A percentile compares a stretch with the other conserved stretches of the same genome.
These are phyloP conservation scores for Phortica magna DNA, from an alignment of 2,888 invertebrate species.

Conservation along the genomic window DNA sequence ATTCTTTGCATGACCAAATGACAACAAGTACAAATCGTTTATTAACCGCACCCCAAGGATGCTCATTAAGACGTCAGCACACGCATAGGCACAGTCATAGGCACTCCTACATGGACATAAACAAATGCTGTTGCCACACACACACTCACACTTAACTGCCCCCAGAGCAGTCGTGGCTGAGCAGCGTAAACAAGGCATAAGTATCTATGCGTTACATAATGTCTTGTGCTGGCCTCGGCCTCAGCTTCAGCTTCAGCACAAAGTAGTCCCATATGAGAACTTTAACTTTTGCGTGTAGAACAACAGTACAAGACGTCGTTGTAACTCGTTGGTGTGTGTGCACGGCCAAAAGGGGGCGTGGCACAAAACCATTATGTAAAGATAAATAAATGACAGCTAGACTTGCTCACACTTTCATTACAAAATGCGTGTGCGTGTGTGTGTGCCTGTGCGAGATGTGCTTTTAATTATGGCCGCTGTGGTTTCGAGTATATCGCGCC, in stretches of 20 bases:
- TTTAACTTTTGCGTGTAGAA: slow-evolving; percentile 52
- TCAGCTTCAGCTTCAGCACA: slow-evolving; percentile 50
- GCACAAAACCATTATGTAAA: not conserved
- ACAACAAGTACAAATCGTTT: slow-evolving; percentile 47
- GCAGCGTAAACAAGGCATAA: not conserved
- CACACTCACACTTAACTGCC: slow-evolving; percentile 21
- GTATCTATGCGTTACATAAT: not conserved
- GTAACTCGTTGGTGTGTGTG: too few relatives aligned
- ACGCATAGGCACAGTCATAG: slow-evolving; percentile 28
- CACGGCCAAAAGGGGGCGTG: not conserved
- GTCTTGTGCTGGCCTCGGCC: not conserved
- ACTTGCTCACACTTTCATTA: slow-evolving; percentile 6
- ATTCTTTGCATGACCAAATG: not conserved
- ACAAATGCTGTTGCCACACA: not conserved
- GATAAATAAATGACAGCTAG: slow-evolving; percentile 15
- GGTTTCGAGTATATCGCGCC: slow-evolving; percentile 22
- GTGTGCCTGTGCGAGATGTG: not conserved
- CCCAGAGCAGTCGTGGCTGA: not conserved
- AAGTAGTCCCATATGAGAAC: slow-evolving; percentile 66
- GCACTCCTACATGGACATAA: slow-evolving; percentile 33
- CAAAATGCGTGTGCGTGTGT: not conserved
- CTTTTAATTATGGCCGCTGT: slow-evolving; percentile 27
- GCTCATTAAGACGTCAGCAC: slow-evolving; percentile 44
- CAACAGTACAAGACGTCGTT: not conserved
- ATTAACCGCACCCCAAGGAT: slow-evolving; percentile 55